Conservation (phyloP, 2,888 invertebrate genomes). For the Eupithecia tripunctaria region DNA sequence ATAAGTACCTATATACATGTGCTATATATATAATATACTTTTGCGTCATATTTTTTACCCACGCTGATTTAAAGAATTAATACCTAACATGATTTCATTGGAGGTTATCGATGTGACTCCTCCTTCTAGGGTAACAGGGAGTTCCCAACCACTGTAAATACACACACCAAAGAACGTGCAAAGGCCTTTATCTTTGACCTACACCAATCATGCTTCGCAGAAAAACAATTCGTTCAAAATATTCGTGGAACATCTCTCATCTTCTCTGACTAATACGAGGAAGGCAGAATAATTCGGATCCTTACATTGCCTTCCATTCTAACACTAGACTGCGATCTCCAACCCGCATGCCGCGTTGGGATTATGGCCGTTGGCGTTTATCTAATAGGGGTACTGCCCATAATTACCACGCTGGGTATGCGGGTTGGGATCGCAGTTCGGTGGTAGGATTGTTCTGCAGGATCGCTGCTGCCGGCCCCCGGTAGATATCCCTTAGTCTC, state of each 20-base stretch:
- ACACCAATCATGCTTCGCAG: constrained; percentile 18
- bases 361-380: no score
- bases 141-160: constrained; percentile 2
- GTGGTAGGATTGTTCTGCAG: no score
- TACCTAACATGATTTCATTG: constrained; percentile 21
- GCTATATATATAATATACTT: neutral
- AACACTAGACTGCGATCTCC: no score
- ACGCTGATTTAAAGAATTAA: neutral
- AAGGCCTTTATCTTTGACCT: neutral
- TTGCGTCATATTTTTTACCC: neutral
- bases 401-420: no score
- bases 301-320: no score
- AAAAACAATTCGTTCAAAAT: neutral
- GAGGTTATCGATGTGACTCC: constrained; percentile 22
- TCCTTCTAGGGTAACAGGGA: constrained; percentile 12
- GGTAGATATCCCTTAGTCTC: no score
- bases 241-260: neutral
- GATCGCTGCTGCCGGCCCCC: no score
- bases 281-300: neutral
- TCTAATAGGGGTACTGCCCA: no score
- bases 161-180: neutral
- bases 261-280: neutral
- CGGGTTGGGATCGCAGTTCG: no score
- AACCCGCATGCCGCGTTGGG: no score
- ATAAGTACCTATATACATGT: neutral